Evolutionary conservation across 2,888 invertebrate species (phyloP).

Genomic region (Amiota communis): DNA sequence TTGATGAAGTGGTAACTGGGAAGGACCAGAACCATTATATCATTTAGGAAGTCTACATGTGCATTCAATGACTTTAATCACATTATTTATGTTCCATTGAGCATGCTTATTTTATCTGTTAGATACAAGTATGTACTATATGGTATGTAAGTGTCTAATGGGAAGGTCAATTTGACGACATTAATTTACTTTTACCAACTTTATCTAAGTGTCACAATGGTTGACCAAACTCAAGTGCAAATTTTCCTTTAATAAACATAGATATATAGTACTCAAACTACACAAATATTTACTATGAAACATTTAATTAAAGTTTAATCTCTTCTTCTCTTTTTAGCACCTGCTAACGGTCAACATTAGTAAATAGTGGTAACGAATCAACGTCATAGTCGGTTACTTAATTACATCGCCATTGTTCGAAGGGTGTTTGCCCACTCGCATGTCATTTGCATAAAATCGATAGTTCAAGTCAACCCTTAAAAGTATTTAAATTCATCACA

Average conservation of each 20-base stretch:
- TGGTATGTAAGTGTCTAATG: too few species aligned
- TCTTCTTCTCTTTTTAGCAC: slow-evolving; percentile 42
- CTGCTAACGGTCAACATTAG: slow-evolving; percentile 45
- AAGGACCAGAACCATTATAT: too few species aligned
- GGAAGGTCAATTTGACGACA: too few species aligned
- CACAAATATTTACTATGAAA: too few species aligned
- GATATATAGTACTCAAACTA: too few species aligned
- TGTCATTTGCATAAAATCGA: slow-evolving; percentile 56
- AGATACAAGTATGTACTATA: not conserved
- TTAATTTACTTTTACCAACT: too few species aligned
- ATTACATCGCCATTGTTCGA: not conserved
- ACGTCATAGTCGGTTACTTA: slow-evolving; percentile 46
- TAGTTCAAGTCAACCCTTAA: slow-evolving; percentile 42
- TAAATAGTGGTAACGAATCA: slow-evolving; percentile 3
- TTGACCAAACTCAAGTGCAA: too few species aligned
- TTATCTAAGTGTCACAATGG: too few species aligned
- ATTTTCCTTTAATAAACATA: too few species aligned
- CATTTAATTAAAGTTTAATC: not conserved
- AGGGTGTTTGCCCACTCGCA: not conserved
- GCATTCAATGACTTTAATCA: slow-evolving; percentile 42
- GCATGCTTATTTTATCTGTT: not conserved
- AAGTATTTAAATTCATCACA: not conserved
- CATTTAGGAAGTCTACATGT: not conserved
- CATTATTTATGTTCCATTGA: slow-evolving; percentile 56
- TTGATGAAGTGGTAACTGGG: not conserved